phyloP scores from a whole-genome alignment of 2,113 vertebrate genomes.

The Ceuthmochares aereus region DNA sequence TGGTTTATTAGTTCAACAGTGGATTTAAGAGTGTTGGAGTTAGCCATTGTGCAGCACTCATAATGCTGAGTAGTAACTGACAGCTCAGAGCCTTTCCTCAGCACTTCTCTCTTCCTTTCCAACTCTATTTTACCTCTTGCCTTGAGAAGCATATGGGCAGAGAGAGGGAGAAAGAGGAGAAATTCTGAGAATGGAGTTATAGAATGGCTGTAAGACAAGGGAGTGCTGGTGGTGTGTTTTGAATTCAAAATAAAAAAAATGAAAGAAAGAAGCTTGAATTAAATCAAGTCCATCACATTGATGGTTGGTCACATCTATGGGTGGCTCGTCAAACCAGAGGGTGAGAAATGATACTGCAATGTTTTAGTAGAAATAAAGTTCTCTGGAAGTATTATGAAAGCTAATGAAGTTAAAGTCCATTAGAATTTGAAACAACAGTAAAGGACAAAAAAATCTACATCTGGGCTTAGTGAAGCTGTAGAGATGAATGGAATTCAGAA shows the following conservation, averaged over 20 bases:
- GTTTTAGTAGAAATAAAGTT: background rate
- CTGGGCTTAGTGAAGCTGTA: background rate
- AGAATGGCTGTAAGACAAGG: background rate
- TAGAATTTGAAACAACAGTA: background rate
- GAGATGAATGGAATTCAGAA: background rate
- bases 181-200: fast-evolving
- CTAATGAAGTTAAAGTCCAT: background rate
- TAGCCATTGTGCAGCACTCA: background rate
- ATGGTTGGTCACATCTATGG: background rate
- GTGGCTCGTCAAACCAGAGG: background rate
- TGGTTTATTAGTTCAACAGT: fast-evolving
- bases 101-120: background rate
- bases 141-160: fast-evolving
- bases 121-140: background rate
- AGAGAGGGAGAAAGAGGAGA: background rate
- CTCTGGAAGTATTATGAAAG: background rate
- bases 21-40: background rate
- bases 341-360: background rate
- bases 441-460: background rate
- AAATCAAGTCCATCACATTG: background rate
- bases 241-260: background rate
- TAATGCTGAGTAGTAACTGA: background rate
- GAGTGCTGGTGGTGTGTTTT: fast-evolving
- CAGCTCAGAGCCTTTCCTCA: background rate
- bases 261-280: background rate